Percentiles rank a stretch among this genome's conserved stretches.
These are phyloP conservation scores for Suncus etruscus DNA, from an alignment of 2,113 vertebrate species.

Conservation along the genomic window DNA sequence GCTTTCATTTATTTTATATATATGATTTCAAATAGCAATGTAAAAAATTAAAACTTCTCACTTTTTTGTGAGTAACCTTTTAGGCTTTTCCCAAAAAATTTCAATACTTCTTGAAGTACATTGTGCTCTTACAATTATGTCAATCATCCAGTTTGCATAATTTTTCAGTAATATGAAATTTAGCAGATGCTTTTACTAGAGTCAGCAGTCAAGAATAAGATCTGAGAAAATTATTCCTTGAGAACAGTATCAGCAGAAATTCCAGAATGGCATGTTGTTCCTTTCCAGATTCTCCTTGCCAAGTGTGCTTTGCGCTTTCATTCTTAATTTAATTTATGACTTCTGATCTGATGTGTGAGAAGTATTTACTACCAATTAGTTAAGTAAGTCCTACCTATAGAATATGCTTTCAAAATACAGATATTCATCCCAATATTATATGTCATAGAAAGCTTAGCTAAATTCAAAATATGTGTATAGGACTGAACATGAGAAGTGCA, in stretches of 20 bases:
- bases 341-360: neutral
- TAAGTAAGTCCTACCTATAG: neutral
- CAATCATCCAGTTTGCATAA: neutral
- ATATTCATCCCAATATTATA: neutral
- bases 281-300: neutral
- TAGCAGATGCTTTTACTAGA: neutral
- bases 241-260: neutral
- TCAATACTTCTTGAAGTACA: neutral
- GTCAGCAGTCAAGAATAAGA: neutral
- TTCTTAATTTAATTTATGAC: neutral
- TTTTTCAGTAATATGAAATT: neutral
- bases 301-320: neutral
- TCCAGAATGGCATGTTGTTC: neutral
- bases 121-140: constrained; percentile 17
- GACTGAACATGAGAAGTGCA: neutral
- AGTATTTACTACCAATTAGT: neutral
- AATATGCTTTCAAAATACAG: neutral
- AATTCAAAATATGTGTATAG: neutral
- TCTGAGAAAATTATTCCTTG: neutral
- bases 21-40: neutral
- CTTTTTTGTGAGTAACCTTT: neutral
- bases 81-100: neutral
- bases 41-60: neutral
- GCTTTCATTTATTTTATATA: neutral
- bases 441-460: neutral